Evolutionary conservation across 2,113 vertebrate species (phyloP), one percentile per base, ranked within the genome.

Genomic region (Archocentrus centrarchus): DNA sequence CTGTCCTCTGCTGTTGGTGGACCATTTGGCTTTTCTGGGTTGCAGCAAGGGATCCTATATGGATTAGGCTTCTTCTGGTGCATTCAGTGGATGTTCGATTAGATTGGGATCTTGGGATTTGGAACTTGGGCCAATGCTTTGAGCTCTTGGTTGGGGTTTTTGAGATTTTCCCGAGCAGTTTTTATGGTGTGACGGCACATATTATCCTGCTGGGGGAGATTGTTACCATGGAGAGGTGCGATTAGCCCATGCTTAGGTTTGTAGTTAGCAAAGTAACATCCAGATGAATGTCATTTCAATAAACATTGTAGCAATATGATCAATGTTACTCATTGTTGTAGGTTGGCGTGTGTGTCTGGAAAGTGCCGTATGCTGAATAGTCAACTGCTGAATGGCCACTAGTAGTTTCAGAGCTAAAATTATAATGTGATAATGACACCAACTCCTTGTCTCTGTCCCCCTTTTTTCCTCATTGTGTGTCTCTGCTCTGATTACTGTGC

Each of bases 401-500:
- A 73, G 68, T 55, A 55, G 27, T 73, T 55, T 73, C 44, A 55
- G 27, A 55, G 44, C 68, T 73, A 55, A 73, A 73, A 73, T 73
- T 73, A 55, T 73, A 73, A 35, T 73, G 53, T 32, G 47, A 73
- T 73, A 73, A 73, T 73, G 68, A 73, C 47, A 55, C 68, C 47
- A 73, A 73, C 68, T 55, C 66, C 17, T 55, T 55, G 47, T 55
- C 68, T 55, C 47, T 55, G 47, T 35, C 27, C 68, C 68, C 68
- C 47, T 55, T 55, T 63, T 70, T 1, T 73, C 53, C 68, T 73
- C 68, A 55, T 73, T 73, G 68, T 73, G 27, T 73, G 47, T 73
- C 68, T 73, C 27, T 73, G 68, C 68, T 73, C 68, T 73, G 68
- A 73, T 53, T 73, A 73, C 47, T 73, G 47, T 55, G 47, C 18